These are phyloP conservation scores for Neotoma lepida DNA, from an alignment of 2,113 vertebrate species.

Conservation along the genomic window DNA sequence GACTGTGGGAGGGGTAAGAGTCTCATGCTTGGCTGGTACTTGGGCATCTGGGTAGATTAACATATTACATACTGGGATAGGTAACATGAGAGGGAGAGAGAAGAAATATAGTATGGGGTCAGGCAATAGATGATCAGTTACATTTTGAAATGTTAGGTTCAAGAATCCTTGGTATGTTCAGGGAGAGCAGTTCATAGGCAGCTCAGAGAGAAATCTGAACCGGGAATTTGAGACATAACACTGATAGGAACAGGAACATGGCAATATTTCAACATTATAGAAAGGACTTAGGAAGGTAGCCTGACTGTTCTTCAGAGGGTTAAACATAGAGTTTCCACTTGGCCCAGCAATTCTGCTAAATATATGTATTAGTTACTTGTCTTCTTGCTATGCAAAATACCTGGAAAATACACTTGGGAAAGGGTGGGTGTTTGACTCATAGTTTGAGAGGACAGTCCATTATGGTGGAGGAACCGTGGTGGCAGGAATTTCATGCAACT, in stretches of 20 bases:
- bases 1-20: not conserved
- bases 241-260: not conserved
- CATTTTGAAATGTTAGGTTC: not conserved
- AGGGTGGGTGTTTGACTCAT: not conserved
- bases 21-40: not conserved
- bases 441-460: not conserved
- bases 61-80: not conserved
- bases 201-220: not conserved
- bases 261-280: not conserved
- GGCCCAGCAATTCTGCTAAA: constrained; percentile 33
- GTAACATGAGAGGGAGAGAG: not conserved
- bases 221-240: constrained; percentile 23
- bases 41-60: not conserved
- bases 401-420: not conserved
- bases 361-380: not conserved
- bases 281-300: not conserved
- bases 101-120: not conserved
- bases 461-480: not conserved
- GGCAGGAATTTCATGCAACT: not conserved
- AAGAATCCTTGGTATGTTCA: not conserved
- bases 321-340: constrained; percentile 29
- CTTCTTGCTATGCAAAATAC: not conserved
- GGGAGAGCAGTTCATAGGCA: not conserved
- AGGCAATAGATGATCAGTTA: not conserved
- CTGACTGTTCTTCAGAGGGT: constrained; percentile 34